Evolutionary conservation across 2,888 invertebrate species (phyloP).

Genomic region (Actias luna): DNA sequence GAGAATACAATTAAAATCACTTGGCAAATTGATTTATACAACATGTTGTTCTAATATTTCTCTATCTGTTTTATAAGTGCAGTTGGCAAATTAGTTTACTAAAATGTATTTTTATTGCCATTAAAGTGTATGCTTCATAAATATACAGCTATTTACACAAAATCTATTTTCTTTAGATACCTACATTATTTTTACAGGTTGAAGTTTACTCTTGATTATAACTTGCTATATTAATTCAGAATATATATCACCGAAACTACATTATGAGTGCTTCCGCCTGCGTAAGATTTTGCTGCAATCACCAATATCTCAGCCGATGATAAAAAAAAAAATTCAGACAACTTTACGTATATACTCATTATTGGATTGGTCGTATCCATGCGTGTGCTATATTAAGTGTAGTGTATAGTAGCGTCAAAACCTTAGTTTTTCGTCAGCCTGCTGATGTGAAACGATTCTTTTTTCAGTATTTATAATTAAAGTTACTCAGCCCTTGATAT

Average conservation of each 20-base stretch:
- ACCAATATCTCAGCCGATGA: background rate
- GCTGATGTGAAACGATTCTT: too few species aligned
- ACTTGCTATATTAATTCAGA: background rate
- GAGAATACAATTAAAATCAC: conserved; percentile 54
- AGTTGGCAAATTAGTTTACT: background rate
- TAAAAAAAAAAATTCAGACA: background rate
- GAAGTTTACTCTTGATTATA: background rate
- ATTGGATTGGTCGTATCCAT: background rate
- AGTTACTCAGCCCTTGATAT: background rate
- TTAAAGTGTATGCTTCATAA: background rate
- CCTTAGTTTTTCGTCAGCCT: too few species aligned
- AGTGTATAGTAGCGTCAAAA: too few species aligned
- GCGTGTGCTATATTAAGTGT: too few species aligned
- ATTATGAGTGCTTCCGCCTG: background rate
- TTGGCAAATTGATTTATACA: conserved; percentile 51
- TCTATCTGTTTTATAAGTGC: background rate
- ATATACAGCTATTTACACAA: too few species aligned
- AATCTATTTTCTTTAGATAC: too few species aligned
- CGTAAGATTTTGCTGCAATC: background rate
- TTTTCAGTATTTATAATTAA: too few species aligned
- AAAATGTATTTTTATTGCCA: background rate
- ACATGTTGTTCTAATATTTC: background rate
- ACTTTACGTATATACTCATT: background rate
- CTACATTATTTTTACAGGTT: background rate
- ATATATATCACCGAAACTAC: background rate